Evolutionary conservation across 2,888 invertebrate genomes (phyloP), one percentile per base, ranked within the genome.

Genomic region (Tiphia femorata): DNA sequence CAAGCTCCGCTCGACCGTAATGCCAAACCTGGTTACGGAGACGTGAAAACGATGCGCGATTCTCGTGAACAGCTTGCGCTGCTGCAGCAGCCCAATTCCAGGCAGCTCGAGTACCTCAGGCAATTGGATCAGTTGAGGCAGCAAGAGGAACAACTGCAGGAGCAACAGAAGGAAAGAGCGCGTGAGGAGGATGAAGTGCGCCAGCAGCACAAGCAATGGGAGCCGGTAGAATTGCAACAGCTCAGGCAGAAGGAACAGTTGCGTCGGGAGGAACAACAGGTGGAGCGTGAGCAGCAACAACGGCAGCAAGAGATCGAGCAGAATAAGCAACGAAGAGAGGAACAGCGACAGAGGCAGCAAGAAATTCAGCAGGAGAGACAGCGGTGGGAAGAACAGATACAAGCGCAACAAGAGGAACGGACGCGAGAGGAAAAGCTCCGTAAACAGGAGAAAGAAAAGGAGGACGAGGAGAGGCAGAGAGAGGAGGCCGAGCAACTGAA

Each of bases 1-100:
- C 49, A 60, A 88, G 86, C 85, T 87, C 72, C 85, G 88, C 71
- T 85, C 85, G 42, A 85, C 84, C 4, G 54, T 6, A 14, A 33
- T 6, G 2, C 33, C 1, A 3, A 33, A 14, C 88, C 48, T 65
- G 51, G 64, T 67, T 33, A 50, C 59, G 55, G 47, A 30, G 35
- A 46, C 56, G 55, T 50, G 29, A 64, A 58, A 16, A 35, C 54
- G 35, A 53, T 58, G 54, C 35, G n/a, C n/a, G n/a, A n/a, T n/a
- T n/a, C n/a, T n/a, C n/a, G n/a, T 54, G 19, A 49, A 35, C 38
- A 27, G 42, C 49, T 55, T 35, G 52, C 57, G 37, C n/a, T 16
- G 29, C 46, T 55, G 37, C 30, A 30, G 17, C 41, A 42, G 42
- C 42, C 17, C 12, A n/a, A n/a, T n/a, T 37, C 3, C 16, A 12